Evolutionary conservation across 2,113 vertebrate genomes (phyloP).

Genomic region (Takifugu flavidus): DNA sequence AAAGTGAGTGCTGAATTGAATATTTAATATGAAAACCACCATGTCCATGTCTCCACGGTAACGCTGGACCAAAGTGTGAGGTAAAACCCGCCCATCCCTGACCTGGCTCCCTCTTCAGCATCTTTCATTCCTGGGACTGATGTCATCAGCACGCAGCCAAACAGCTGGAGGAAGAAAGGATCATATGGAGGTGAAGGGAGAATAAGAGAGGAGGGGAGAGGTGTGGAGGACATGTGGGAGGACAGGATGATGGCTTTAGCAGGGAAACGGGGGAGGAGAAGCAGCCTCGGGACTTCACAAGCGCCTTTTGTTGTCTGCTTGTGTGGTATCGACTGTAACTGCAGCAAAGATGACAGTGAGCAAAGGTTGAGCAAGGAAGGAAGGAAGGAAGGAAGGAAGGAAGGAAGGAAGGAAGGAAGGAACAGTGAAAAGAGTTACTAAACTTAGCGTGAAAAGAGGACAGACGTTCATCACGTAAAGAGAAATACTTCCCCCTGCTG

Average conservation of each 20-base stretch:
- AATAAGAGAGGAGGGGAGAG: constrained; percentile 9
- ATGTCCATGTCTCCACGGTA: too few species aligned
- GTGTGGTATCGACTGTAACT: constrained; percentile 28
- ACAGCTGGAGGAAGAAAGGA: neutral
- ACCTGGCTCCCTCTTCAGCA: neutral
- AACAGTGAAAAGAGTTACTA: neutral
- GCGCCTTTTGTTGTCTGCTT: constrained; percentile 2
- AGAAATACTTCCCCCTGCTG: constrained; percentile 55
- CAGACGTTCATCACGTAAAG: neutral
- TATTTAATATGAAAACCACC: too few species aligned
- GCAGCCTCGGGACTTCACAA: constrained; percentile 23
- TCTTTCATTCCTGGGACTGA: constrained; percentile 17
- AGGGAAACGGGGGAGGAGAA: constrained; percentile 54
- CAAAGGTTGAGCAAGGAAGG: neutral
- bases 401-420: neutral
- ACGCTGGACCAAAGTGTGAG: neutral
- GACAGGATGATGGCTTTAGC: constrained; percentile 65
- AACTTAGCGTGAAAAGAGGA: neutral
- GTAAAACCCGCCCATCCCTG: neutral
- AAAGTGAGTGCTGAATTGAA: too few species aligned
- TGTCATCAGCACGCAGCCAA: constrained; percentile 30
- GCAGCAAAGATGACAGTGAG: neutral
- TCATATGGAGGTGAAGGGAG: neutral
- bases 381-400: neutral
- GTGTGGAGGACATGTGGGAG: constrained; percentile 1